phyloP scores from a whole-genome alignment of 2,888 invertebrate genomes.

The Tipula unca region DNA sequence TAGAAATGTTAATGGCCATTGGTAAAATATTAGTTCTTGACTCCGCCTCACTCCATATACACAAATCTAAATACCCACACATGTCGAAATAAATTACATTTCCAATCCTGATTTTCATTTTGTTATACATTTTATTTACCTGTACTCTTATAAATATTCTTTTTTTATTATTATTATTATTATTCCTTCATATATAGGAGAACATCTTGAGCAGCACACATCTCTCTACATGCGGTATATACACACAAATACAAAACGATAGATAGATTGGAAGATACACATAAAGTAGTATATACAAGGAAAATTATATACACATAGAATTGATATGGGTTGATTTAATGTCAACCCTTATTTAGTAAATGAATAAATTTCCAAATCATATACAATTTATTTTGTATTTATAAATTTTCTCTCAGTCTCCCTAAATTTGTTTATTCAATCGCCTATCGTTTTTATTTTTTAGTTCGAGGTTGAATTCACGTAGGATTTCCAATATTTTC shows the following conservation, averaged over 20 bases:
- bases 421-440: background rate
- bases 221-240: background rate
- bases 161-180: background rate
- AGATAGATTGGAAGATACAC: background rate
- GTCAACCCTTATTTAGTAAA: background rate
- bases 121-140: background rate
- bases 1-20: background rate
- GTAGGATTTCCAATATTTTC: background rate
- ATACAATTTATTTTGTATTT: background rate
- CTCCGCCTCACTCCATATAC: background rate
- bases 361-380: conserved; percentile 14
- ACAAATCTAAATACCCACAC: background rate
- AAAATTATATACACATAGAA: background rate
- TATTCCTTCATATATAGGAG: background rate
- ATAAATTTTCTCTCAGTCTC: background rate
- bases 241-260: background rate
- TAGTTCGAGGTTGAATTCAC: background rate
- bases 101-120: background rate
- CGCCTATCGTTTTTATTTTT: background rate
- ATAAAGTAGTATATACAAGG: background rate
- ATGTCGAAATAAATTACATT: background rate
- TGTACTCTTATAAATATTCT: background rate
- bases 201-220: background rate
- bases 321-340: conserved; percentile 14
- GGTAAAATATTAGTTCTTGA: background rate